Evolutionary conservation across 2,797 vertebrate species (phyloP).

Genomic region (Brachyrhaphis roseni): DNA sequence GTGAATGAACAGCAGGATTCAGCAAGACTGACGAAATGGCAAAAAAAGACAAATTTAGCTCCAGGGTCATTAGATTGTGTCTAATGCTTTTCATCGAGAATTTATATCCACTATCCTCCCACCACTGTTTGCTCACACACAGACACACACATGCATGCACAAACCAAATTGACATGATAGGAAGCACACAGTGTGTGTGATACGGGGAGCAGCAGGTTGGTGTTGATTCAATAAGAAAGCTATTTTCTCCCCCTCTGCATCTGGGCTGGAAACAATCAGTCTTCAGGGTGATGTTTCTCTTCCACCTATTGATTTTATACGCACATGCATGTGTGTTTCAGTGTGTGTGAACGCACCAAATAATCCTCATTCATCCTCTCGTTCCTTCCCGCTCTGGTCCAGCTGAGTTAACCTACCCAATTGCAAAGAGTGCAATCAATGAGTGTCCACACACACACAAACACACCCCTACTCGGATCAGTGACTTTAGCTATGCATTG

Average conservation of each 20-base stretch:
- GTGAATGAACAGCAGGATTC: constrained; percentile 7
- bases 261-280: constrained; percentile 77
- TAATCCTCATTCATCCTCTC: constrained; percentile 59
- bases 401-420: constrained; percentile 56
- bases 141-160: neutral
- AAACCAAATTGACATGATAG: constrained; percentile 6
- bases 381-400: constrained; percentile 44
- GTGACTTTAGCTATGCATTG: constrained; percentile 19
- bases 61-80: constrained; percentile 37
- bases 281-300: constrained; percentile 72
- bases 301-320: constrained; percentile 70
- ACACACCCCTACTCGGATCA: constrained; percentile 17
- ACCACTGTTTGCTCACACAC: neutral
- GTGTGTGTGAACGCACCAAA: constrained; percentile 40
- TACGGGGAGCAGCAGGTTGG: constrained; percentile 63
- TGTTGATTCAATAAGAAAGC: constrained; percentile 75
- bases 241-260: constrained; percentile 75
- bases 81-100: constrained; percentile 50
- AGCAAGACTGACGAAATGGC: neutral
- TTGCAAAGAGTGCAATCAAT: constrained; percentile 48
- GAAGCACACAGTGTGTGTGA: constrained; percentile 32
- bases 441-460: constrained; percentile 28
- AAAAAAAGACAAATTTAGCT: constrained; percentile 16
- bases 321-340: constrained; percentile 17
- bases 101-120: constrained; percentile 9